Base-by-base conservation (phyloP, 1,140 invertebrate genomes). In the Cydia amplana region DNA sequence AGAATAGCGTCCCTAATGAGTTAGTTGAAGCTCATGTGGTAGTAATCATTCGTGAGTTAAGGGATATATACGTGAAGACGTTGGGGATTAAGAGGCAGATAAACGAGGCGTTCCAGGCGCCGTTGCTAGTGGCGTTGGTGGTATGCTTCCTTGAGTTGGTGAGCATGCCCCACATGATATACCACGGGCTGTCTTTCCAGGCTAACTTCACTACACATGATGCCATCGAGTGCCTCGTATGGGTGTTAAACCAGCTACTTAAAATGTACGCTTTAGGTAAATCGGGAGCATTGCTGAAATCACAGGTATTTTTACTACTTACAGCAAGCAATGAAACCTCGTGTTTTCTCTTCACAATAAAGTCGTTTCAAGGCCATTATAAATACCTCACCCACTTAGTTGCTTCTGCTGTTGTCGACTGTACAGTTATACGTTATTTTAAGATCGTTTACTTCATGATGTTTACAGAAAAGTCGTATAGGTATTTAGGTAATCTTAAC, bases 41-140 rank as follows among this genome's bases (percentile, higher is more conserved):
- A 16, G 23, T 70, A 10, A 25, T 3, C 9, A 32, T 40, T 18
- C 1, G n/a, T 40, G 28, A 40, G 36, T 3, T 70, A 40, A 32
- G 65, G 16, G 32, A 40, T 0, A 16, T 70, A 5, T 70, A 70
- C 18, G 65, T 28, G n/a, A 32, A 40, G 16, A 40, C 32, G 16
- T 1, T 70, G 65, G 6, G 0, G 14, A 28, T 36, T 2, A 70
- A 70, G 65, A 16, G 65, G 65, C 32, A 20, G n/a, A 40, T 70
- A 6, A 70, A 70, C 36, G 32, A 12, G 16, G n/a, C 65, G 7
- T 70, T 70, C 32, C 65, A 70, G 65, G 65, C 36, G 9, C 65
- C 65, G 16, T 23, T 60, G 4, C 16, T 70, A 6, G 6, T 70
- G 16, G 1, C 32, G 9, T n/a, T 70, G 32, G n/a, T 18, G 32